Base-by-base conservation (phyloP, 2,797 vertebrate species). In the Leuciscus waleckii region DNA sequence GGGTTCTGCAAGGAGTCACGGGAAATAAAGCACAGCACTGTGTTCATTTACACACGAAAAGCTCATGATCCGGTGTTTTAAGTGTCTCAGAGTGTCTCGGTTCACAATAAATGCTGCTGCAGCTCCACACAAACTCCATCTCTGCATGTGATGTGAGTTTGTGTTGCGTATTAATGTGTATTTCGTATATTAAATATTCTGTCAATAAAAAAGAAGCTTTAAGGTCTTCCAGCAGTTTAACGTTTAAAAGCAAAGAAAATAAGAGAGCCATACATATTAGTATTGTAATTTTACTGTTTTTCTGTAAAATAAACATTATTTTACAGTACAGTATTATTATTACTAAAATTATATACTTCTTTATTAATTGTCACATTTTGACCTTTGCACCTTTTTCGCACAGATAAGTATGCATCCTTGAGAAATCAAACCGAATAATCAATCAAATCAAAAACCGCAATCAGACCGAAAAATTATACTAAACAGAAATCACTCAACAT, bases 401-500 rank as follows among this genome's bases (percentile, higher is more conserved):
- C 61, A 32, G 61, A 65, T 65, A 65, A 35, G 73, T 54, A 35
- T 37, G 49, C 51, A 56, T 56, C 51, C 51, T 32, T 56, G 32
- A 29, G 35, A 73, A 73, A 73, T 82, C 39, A 46, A 46, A 51
- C 17, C 11, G 8, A 49, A 58, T 61, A 63, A 39, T 51, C 23
- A 65, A 54, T 5, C 2, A 17, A 71, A 39, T 81, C 21, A 75
- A 10, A 75, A 32, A 17, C 29, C 1, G 0, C 16, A 65, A 65
- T 65, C 61, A 65, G 14, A 65, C 26, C 2, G 13, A 7, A 63
- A 8, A 29, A 32, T 65, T 65, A 65, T 6, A 39, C 61, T 26
- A 39, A 51, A 39, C 63, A 41, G n/a, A 37, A 89, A 84, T 89
- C 9, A 63, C 74, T 89, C 32, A 74, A 39, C 0, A 73, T 79